Evolutionary conservation across 2,113 vertebrate genomes (phyloP).

Genomic region (Cavia porcellus): DNA sequence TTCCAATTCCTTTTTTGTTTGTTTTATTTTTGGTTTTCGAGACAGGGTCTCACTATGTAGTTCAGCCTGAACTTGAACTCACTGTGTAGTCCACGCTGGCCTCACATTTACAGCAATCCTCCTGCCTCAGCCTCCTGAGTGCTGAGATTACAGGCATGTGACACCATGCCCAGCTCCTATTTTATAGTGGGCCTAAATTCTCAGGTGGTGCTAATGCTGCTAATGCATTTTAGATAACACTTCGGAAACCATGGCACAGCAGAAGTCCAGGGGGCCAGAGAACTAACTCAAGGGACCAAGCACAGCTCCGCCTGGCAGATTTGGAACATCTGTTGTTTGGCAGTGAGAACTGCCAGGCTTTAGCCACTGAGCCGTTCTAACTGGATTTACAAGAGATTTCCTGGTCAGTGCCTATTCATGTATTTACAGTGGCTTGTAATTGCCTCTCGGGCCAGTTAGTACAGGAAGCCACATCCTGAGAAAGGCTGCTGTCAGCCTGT

Average conservation of each 20-base stretch:
- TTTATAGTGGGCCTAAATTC: not conserved
- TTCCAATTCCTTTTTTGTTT: not conserved
- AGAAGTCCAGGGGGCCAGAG: not conserved
- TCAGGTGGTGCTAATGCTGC: not conserved
- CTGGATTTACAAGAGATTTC: constrained; percentile 2
- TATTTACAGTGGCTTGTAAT: not conserved
- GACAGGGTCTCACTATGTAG: not conserved
- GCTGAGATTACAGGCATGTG: not conserved
- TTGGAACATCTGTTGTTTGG: not conserved
- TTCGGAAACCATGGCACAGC: not conserved
- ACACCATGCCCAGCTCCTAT: not conserved
- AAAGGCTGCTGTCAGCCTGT: not conserved
- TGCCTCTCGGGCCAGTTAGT: not conserved
- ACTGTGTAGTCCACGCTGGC: not conserved
- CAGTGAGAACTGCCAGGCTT: not conserved
- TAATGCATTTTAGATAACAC: not conserved
- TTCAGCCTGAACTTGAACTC: not conserved
- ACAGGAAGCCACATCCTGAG: not conserved
- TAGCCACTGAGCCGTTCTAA: not conserved
- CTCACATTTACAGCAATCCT: not conserved
- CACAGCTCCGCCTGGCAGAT: not conserved
- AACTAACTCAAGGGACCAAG: not conserved
- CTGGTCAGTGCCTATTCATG: constrained; percentile 35
- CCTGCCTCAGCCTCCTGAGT: not conserved
- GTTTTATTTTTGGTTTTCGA: not conserved